Evolutionary conservation across 2,797 vertebrate species (phyloP), one percentile per base, ranked within the genome.

Genomic region (Melanotaenia boesemani): DNA sequence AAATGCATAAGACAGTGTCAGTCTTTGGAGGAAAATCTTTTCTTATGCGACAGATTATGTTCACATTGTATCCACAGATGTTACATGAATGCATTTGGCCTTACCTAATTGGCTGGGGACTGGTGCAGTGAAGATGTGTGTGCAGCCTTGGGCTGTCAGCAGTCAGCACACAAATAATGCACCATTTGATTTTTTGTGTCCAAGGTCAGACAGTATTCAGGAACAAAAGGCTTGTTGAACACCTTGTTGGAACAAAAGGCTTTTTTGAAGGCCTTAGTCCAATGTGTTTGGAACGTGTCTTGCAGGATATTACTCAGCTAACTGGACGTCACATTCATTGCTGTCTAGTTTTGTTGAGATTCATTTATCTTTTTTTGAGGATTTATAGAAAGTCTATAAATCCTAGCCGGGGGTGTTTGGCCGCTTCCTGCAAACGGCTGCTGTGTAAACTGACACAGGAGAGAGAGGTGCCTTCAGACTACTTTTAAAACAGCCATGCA

Each of bases 171-270:
- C 83, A 91, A 91, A 91, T 90, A 73, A 91, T 88, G 82, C 76
- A 81, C 87, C 86, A 81, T 87, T 92, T 92, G 85, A 88, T 85
- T 82, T 90, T 91, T 79, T 72, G 83, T 74, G 77, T 90, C 77
- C 90, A 91, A 93, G 90, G 92, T 86, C 90, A 91, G 86, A 85
- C 65, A 73, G 76, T 50, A 76, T 28, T 32, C 73, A 74, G 67
- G 77, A 89, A 93, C 90, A 92, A 91, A 93, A 86, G 80, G 76
- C 88, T 63, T 62, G 86, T 83, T 79, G 77, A 88, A 91, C 87
- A 88, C 91, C 89, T 91, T 83, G 74, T 86, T 87, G 87, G 87
- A 91, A 93, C 91, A 93, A 93, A 94, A 79, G 70, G 64, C 71
- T 80, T 83, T 80, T 85, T 80, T 74, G 84, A 80, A 84, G 58